Conservation (phyloP, 2,888 invertebrate species). For the Ecdyonurus torrentis region DNA sequence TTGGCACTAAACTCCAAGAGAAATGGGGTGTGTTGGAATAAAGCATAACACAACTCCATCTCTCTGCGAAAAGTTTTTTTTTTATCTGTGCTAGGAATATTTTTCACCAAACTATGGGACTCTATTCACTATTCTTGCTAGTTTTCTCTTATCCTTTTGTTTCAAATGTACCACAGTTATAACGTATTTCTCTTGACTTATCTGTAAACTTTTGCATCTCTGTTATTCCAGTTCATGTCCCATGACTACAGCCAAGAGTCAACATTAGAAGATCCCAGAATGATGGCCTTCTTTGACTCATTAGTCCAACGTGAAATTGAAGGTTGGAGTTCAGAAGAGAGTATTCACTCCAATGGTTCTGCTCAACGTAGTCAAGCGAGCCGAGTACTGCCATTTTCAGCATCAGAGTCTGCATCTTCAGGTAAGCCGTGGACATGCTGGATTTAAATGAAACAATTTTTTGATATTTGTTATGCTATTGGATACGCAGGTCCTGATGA, state of each 20-base stretch:
- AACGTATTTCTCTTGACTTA: too few species aligned
- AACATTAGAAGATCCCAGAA: constrained; percentile 75
- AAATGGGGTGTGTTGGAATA: too few species aligned
- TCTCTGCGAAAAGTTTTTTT: too few species aligned
- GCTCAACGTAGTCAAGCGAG: background rate
- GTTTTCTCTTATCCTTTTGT: too few species aligned
- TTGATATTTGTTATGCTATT: background rate
- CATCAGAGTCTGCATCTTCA: background rate
- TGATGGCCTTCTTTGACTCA: constrained; percentile 96
- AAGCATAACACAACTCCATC: too few species aligned
- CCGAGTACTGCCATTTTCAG: background rate
- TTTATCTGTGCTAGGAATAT: too few species aligned
- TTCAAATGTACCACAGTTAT: too few species aligned
- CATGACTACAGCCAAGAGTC: constrained; percentile 82
- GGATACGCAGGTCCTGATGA: background rate
- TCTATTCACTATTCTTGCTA: too few species aligned
- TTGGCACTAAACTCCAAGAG: too few species aligned
- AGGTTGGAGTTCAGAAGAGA: constrained; percentile 33
- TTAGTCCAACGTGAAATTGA: constrained; percentile 82
- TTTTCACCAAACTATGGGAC: too few species aligned
- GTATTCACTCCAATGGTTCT: background rate
- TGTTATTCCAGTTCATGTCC: constrained; percentile 44
- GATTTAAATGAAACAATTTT: background rate
- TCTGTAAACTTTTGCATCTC: too few species aligned
- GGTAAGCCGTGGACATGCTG: background rate